Percentiles rank a stretch among this genome's conserved stretches.
Conservation (phyloP, 2,797 vertebrate species). For the Sebastes nivosus region DNA sequence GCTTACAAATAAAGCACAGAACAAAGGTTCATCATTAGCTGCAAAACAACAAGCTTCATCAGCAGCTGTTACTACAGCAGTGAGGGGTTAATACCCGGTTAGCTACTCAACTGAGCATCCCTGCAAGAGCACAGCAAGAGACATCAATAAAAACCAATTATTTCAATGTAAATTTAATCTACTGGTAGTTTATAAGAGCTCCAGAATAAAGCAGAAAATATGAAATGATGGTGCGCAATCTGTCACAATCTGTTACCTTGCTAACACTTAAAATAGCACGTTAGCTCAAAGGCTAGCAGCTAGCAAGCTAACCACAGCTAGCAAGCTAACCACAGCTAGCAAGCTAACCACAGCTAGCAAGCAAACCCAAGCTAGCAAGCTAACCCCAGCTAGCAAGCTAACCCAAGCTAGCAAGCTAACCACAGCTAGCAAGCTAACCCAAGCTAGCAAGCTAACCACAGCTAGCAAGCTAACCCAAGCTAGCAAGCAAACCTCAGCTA, state of each 20-base stretch:
- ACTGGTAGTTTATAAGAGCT: background rate
- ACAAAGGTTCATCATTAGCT: background rate
- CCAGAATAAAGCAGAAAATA: background rate
- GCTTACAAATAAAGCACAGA: background rate
- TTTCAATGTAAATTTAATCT: background rate
- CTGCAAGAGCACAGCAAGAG: background rate
- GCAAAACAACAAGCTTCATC: slow-evolving; percentile 1
- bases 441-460: background rate
- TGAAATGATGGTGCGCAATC: slow-evolving; percentile 2
- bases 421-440: no score
- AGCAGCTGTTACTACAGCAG: slow-evolving; percentile 12
- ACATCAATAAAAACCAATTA: background rate
- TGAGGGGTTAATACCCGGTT: background rate
- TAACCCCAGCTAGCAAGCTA: background rate
- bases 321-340: background rate
- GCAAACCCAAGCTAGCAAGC: background rate
- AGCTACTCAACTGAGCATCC: background rate
- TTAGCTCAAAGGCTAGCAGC: slow-evolving; percentile 21
- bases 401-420: background rate
- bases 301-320: background rate
- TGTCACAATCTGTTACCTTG: background rate
- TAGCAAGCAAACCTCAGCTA: background rate
- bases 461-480: background rate
- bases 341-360: background rate
- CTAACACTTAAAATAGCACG: background rate